A percentile compares a stretch with the other conserved stretches of the same genome.
These are phyloP conservation scores for Xiphorhynchus erythropygius DNA, from an alignment of 2,797 vertebrate genomes.

Conservation along the genomic window DNA sequence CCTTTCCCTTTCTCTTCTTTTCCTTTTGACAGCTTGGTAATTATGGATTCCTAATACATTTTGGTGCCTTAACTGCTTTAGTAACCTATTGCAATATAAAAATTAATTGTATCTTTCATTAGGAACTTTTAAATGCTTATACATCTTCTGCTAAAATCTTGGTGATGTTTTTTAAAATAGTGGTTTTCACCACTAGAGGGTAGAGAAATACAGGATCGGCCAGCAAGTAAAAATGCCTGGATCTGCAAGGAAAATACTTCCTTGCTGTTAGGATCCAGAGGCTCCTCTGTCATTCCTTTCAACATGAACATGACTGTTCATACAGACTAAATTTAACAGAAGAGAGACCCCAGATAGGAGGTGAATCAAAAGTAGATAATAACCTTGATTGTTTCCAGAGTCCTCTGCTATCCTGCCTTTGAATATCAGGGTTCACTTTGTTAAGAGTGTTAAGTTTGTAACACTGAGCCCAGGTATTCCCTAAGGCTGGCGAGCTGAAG, in stretches of 20 bases:
- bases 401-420: neutral
- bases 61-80: neutral
- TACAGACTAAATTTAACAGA: neutral
- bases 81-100: neutral
- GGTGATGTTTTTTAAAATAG: neutral
- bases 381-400: neutral
- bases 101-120: neutral
- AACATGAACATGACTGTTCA: neutral
- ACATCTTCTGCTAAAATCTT: neutral
- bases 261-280: neutral
- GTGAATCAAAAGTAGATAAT: neutral
- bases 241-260: neutral
- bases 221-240: neutral
- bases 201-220: neutral
- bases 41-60: neutral
- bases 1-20: too few species aligned
- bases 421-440: neutral
- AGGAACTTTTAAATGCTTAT: neutral
- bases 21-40: neutral
- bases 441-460: neutral
- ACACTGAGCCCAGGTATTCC: neutral
- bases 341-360: neutral
- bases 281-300: neutral
- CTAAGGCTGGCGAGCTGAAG: neutral
- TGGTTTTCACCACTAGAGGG: conserved; percentile 60